These are phyloP conservation scores for Willisornis vidua DNA, from an alignment of 2,113 vertebrate genomes.

Conservation along the genomic window DNA sequence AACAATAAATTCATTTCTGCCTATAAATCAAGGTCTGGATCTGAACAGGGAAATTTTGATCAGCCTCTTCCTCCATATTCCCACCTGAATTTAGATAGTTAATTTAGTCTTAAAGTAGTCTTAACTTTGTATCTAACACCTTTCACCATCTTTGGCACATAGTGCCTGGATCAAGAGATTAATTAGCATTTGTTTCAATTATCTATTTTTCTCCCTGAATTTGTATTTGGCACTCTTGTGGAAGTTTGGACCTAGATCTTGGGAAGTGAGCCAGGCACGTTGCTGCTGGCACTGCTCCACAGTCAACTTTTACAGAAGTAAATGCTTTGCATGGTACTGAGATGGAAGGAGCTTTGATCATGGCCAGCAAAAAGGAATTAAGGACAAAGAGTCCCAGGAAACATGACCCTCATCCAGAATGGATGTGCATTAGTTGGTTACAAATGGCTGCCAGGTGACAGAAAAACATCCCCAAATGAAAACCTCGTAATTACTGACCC, in stretches of 20 bases:
- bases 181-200: neutral
- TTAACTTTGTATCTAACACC: neutral
- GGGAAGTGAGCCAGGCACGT: neutral
- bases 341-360: neutral
- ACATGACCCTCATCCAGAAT: neutral
- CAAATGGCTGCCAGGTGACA: neutral
- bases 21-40: neutral
- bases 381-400: neutral
- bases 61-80: neutral
- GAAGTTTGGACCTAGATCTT: neutral
- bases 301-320: neutral
- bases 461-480: neutral
- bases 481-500: neutral
- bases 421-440: neutral
- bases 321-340: neutral
- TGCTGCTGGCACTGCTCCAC: neutral
- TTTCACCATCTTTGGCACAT: neutral
- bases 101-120: neutral
- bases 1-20: neutral
- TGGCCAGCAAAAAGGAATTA: neutral
- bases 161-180: neutral
- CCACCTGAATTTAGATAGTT: neutral
- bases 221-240: neutral
- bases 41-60: neutral
- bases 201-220: neutral